Evolutionary conservation across 2,113 vertebrate species (phyloP).

Genomic region (Hippocampus mohnikei): DNA sequence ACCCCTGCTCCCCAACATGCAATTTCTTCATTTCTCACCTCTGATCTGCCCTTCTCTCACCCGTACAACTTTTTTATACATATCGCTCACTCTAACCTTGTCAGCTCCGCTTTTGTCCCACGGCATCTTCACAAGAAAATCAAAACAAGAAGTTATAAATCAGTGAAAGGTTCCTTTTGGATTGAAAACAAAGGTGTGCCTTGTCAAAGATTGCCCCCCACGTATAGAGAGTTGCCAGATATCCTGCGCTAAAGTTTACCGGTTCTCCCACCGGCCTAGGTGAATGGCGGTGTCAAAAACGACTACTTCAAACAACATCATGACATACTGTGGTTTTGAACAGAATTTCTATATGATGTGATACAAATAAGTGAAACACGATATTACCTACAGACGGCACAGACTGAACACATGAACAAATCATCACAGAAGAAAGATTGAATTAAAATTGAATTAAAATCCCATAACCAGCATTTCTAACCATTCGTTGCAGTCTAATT

Average conservation of each 20-base stretch:
- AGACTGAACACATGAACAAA: neutral
- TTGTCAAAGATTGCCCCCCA: neutral
- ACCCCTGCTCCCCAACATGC: constrained; percentile 15
- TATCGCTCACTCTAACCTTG: constrained; percentile 9
- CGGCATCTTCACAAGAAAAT: constrained; percentile 24
- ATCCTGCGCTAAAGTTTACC: neutral
- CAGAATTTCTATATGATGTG: neutral
- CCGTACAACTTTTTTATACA: neutral
- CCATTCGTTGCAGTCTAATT: neutral
- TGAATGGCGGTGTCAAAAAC: neutral
- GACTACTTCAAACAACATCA: neutral
- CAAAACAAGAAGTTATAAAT: constrained; percentile 60
- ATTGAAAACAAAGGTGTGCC: constrained; percentile 23
- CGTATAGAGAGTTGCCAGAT: neutral
- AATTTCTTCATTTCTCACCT: constrained; percentile 41
- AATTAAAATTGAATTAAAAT: neutral
- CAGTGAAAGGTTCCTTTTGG: constrained; percentile 24
- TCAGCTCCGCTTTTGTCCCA: neutral
- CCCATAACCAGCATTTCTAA: neutral
- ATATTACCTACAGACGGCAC: neutral
- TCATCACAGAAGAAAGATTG: constrained; percentile 16
- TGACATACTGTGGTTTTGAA: neutral
- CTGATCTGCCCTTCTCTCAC: constrained; percentile 33
- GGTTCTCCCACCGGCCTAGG: neutral
- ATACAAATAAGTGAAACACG: neutral